A percentile compares a stretch with the other conserved stretches of the same genome.
phyloP scores from a whole-genome alignment of 1,140 invertebrate genomes.

The Drusus annulatus region DNA sequence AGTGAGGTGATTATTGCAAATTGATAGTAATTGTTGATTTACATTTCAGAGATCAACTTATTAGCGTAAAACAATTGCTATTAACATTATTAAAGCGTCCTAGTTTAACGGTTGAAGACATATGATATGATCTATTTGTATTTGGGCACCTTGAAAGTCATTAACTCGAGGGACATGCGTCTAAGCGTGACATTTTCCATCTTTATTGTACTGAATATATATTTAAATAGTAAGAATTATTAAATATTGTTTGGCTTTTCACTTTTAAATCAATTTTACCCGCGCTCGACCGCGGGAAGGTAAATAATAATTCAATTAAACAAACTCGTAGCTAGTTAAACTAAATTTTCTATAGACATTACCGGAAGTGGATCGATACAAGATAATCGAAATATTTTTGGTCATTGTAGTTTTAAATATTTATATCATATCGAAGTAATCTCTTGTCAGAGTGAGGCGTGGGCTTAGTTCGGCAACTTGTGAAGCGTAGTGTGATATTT shows the following conservation, averaged over 20 bases:
- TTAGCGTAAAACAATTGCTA: too few relatives aligned
- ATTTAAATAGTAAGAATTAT: neutral
- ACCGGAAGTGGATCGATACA: constrained; percentile 2
- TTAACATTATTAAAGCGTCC: too few relatives aligned
- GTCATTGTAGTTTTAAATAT: constrained; percentile 28
- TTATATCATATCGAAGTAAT: constrained; percentile 36
- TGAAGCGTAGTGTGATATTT: constrained; percentile 20
- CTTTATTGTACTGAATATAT: constrained; percentile 10
- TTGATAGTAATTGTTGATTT: too few relatives aligned
- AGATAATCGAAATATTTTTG: constrained; percentile 31
- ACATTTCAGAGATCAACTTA: too few relatives aligned
- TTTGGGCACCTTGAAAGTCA: neutral
- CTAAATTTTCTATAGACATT: constrained; percentile 32
- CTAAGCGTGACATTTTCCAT: neutral
- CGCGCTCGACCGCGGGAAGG: neutral
- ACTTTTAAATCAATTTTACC: neutral
- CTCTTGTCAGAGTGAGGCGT: neutral
- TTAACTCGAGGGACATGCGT: neutral
- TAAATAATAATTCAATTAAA: constrained; percentile 12
- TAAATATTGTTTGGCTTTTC: neutral
- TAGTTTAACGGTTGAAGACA: too few relatives aligned
- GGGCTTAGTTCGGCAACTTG: neutral
- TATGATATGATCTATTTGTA: too few relatives aligned
- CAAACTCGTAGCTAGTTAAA: constrained; percentile 16
- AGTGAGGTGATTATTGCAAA: too few relatives aligned